A percentile compares a stretch with the other conserved stretches of the same genome.
phyloP scores from a whole-genome alignment of 2,888 invertebrate genomes.

The Drosophila acutilabella region DNA sequence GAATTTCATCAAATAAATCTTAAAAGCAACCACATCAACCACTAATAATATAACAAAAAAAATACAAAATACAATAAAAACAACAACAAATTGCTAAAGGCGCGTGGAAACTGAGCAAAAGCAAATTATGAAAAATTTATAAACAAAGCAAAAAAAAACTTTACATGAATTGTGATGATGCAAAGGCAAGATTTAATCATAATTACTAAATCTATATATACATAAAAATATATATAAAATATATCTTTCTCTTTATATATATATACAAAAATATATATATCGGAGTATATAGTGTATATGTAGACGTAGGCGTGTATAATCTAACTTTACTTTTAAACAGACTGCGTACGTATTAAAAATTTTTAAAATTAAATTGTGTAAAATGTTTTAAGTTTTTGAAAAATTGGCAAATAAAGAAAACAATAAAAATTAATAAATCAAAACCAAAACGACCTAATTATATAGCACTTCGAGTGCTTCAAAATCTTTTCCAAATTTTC shows the following conservation, averaged over 20 bases:
- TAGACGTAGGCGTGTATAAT: conserved; percentile 76
- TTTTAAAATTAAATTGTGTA: conserved; percentile 79
- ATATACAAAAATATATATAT: conserved; percentile 60
- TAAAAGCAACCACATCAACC: conserved; percentile 13
- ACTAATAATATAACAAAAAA: conserved; percentile 12
- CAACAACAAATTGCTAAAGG: conserved; percentile 43
- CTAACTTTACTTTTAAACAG: conserved; percentile 79
- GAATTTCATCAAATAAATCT: conserved; percentile 40
- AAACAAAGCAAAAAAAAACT: conserved; percentile 54
- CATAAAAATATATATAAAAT: conserved; percentile 44
- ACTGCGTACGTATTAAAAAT: conserved; percentile 79
- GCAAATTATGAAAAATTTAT: conserved; percentile 48
- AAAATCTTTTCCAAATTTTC: conserved; percentile 68
- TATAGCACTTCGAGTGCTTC: conserved; percentile 6
- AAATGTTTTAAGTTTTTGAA: conserved; percentile 79
- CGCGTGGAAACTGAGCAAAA: conserved; percentile 61
- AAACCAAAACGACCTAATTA: conserved; percentile 47
- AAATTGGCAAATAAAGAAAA: conserved; percentile 80
- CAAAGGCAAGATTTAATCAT: conserved; percentile 80
- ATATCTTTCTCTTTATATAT: conserved; percentile 53
- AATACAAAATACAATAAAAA: conserved; percentile 1
- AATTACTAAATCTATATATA: conserved; percentile 73
- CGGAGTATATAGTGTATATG: conserved; percentile 68
- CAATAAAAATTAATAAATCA: conserved; percentile 78
- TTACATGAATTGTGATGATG: conserved; percentile 80